Base-by-base conservation (phyloP, 92 coral and sea anemone genomes). In the Phenganax subtilis region DNA sequence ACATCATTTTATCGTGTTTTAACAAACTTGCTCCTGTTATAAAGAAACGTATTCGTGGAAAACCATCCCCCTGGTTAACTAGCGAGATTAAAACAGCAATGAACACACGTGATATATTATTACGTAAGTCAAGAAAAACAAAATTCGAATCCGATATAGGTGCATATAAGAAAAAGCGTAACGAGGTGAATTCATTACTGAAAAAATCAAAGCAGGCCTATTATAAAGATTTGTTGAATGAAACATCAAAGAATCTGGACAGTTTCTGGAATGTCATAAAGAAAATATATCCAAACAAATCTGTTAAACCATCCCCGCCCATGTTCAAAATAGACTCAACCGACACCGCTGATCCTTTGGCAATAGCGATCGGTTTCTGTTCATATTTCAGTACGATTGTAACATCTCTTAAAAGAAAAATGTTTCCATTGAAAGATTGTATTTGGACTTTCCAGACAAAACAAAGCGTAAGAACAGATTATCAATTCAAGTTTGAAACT, bases 41-140 rank as follows among this genome's bases (percentile, higher is more conserved):
- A 52, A 80, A 75, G 47, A 77, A 79, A 84, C 76, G 83, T 61
- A 75, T 87, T 20, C 76, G 77, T 66, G 71, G 66, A 72, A 72
- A 80, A 78, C 86, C 76, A 69, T 84, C 85, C 53, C 87, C 90
- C 75, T 79, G 90, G 87, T 54, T 78, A 55, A 84, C 87, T 51
- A 54, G 83, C 60, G 87, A 83, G 63, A 76, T 87, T 56, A 87
- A 76, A 83, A 83, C 60, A 54, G 60, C 81, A 51, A 87, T 77
- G 83, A 81, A 80, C 80, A 55, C 4, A 17, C 84, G 80, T 27
- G 82, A 84, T 28, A 75, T 70, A 47, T 69, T 81, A 44, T 72
- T 63, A 82, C 84, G 76, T 59, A 77, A 83, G 73, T 64, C 57
- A 6, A 86, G 83, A 66, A 66, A 72, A 51, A 70, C 81, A 56